Base-by-base conservation (phyloP, 1,140 invertebrate genomes). In the Diabrotica virgifera region DNA sequence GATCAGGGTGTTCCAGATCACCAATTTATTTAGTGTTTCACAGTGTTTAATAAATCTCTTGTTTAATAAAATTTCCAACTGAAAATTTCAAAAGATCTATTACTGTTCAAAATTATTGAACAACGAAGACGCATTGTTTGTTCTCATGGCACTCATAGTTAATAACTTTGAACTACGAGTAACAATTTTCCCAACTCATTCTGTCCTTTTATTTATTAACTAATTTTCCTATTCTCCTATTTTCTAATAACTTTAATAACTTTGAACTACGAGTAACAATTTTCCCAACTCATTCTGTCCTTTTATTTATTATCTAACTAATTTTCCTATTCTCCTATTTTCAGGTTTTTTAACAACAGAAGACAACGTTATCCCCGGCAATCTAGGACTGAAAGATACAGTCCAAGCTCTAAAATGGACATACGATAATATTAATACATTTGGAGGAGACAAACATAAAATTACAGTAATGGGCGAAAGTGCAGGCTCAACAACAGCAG, bases 391-490 rank as follows among this genome's bases (percentile, higher is more conserved):
- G 2, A 59, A 55, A 54, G 63, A 65, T 55, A 46, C 59, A 59
- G 35, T 54, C 11, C 12, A 59, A 12, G 63, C 57, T 40, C 50
- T 65, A 8, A 13, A 60, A 13, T 65, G 63, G 63, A 46, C 58
- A 9, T 6, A 37, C 7, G 35, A 59, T 7, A 65, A 65, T 60
- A 65, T 65, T 14, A n/a, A 60, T 8, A 10, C 36, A 35, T 65
- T 65, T 54, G 57, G 63, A 38, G 63, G 63, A n/a, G 51, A 53
- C 9, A n/a, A 8, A 0, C 11, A 65, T 35, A 36, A 40, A 53
- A 53, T 65, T 11, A 65, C 63, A 6, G 35, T 65, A n/a, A 53
- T 65, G 40, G 63, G 63, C 5, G 53, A 64, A 53, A 64, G 63
- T 59, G 63, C 63, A 12, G 63, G 63, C 5, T 37, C 63, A 35